phyloP scores from a whole-genome alignment of 2,888 invertebrate genomes.

The Graphium colonna region DNA sequence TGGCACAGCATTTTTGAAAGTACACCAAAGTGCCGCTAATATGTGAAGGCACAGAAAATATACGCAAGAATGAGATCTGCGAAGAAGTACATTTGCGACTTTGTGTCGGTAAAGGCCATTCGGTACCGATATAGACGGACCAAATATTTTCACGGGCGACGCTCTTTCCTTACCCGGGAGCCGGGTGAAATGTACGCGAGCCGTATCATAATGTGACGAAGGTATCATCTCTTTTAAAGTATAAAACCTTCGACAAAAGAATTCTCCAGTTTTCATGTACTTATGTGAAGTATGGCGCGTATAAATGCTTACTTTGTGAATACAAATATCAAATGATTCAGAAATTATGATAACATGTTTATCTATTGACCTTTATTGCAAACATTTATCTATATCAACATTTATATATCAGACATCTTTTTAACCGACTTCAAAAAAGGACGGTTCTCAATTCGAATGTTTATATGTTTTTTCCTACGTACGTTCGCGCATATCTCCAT shows the following conservation, averaged over 20 bases:
- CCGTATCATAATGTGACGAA: constrained; percentile 13
- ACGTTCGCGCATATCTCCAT: too few species aligned
- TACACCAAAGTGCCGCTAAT: too few species aligned
- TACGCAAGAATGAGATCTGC: constrained; percentile 4
- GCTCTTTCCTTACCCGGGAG: constrained; percentile 43
- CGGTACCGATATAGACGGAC: constrained; percentile 67
- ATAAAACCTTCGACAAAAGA: background rate
- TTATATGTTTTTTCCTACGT: too few species aligned
- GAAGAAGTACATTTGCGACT: constrained; percentile 35
- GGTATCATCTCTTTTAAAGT: constrained; percentile 1
- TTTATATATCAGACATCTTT: too few species aligned
- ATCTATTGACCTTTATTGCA: constrained; percentile 41
- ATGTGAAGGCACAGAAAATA: background rate
- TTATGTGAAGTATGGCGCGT: background rate
- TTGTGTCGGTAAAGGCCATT: constrained; percentile 70
- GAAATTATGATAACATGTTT: constrained; percentile 43
- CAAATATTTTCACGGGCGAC: constrained; percentile 72
- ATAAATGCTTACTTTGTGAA: background rate
- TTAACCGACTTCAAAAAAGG: too few species aligned
- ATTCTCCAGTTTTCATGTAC: background rate
- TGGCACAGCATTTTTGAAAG: too few species aligned
- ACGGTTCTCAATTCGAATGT: too few species aligned
- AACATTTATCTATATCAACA: constrained; percentile 35
- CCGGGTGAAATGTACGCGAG: constrained; percentile 15
- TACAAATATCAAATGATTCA: constrained; percentile 30